Evolutionary conservation across 1,140 invertebrate species (phyloP).

Genomic region (Calephelis nemesis): DNA sequence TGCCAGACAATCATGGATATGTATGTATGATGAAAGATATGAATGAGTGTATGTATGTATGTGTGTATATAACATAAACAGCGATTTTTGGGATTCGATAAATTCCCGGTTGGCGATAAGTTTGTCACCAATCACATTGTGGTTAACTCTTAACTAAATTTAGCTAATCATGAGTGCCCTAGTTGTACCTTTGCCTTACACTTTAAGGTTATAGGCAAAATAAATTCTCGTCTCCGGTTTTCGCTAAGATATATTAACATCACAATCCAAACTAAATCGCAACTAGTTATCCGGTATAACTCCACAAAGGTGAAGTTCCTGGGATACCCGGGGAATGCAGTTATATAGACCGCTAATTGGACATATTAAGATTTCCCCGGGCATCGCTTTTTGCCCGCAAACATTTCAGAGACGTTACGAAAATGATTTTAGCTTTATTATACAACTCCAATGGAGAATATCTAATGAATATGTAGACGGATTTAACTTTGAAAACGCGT

Average conservation of each 20-base stretch:
- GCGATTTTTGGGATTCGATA: no score
- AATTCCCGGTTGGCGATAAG: no score
- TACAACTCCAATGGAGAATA: constrained; percentile 1
- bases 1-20: no score
- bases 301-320: constrained; percentile 20
- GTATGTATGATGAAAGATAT: no score
- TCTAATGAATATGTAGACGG: background rate
- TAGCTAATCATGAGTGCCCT: no score
- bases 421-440: constrained; percentile 11
- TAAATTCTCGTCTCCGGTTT: background rate
- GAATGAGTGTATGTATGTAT: no score
- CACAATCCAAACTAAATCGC: constrained; percentile 11
- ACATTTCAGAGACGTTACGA: constrained; percentile 4
- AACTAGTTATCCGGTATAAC: constrained; percentile 19
- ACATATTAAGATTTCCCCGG: constrained; percentile 18
- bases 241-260: background rate
- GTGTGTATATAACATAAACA: no score
- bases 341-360: constrained; percentile 23
- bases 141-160: no score
- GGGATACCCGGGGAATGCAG: constrained; percentile 13
- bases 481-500: background rate
- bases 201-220: background rate
- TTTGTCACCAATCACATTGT: no score
- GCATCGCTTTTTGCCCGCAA: constrained; percentile 23
- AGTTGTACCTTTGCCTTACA: no score